Conservation (phyloP, 2,113 vertebrate species). For the Chaetura pelagica region DNA sequence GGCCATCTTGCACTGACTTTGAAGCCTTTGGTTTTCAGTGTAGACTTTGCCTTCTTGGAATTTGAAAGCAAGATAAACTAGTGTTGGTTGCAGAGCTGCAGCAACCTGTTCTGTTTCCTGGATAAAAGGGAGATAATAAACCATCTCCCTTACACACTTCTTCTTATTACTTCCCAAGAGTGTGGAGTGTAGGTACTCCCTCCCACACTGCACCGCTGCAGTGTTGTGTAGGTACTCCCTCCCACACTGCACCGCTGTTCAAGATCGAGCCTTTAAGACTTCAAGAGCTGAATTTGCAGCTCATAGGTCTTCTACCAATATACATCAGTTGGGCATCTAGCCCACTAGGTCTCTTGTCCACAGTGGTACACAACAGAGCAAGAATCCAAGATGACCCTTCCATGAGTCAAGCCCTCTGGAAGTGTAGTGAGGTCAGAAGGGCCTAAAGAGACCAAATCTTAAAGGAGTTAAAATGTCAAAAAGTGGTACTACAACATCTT, state of each 20-base stretch:
- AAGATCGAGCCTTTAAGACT: not conserved
- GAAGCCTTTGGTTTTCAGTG: not conserved
- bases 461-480: not conserved
- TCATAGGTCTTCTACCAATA: not conserved
- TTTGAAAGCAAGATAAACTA: not conserved
- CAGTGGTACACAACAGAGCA: not conserved
- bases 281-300: not conserved
- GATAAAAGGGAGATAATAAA: not conserved
- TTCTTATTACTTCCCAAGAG: not conserved
- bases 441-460: not conserved
- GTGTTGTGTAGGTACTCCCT: not conserved
- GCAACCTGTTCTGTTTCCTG: not conserved
- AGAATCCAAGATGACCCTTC: not conserved
- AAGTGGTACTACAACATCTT: not conserved
- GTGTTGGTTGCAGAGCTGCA: not conserved
- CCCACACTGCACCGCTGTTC: fast-evolving
- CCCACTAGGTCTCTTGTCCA: not conserved
- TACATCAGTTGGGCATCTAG: not conserved
- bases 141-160: not conserved
- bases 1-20: not conserved
- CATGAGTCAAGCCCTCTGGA: not conserved
- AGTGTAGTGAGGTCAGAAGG: not conserved
- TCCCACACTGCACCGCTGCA: fast-evolving
- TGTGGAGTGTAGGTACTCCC: not conserved
- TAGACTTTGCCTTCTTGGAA: not conserved